These are phyloP conservation scores for Drosophila helvetica DNA, from an alignment of 2,888 invertebrate genomes.

Conservation along the genomic window DNA sequence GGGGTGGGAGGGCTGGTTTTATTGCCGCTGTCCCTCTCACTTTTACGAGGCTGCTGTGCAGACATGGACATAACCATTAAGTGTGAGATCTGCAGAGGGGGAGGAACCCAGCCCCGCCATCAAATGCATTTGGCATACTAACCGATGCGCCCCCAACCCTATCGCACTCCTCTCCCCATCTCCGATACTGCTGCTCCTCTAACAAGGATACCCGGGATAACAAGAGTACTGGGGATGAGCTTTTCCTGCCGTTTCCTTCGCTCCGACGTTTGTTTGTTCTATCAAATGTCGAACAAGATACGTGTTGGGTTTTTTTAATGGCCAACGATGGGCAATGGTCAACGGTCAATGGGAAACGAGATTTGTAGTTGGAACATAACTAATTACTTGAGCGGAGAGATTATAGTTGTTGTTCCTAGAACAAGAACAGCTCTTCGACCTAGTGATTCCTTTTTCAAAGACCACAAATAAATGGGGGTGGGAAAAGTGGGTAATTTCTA, in stretches of 20 bases:
- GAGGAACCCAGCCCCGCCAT: slow-evolving; percentile 11
- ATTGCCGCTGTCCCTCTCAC: slow-evolving; percentile 48
- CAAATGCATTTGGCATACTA: slow-evolving; percentile 65
- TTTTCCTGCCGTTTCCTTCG: slow-evolving; percentile 20
- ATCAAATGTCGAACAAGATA: slow-evolving; percentile 50
- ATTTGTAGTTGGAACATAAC: slow-evolving; percentile 37
- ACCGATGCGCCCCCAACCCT: slow-evolving; percentile 41
- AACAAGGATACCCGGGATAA: slow-evolving; percentile 56
- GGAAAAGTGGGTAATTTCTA: not conserved
- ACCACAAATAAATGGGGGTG: not conserved
- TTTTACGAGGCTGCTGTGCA: slow-evolving; percentile 56
- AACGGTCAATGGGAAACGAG: not conserved
- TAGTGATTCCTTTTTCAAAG: not conserved
- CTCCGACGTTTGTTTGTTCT: slow-evolving; percentile 42
- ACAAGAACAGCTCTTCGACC: not conserved
- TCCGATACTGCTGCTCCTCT: slow-evolving; percentile 43
- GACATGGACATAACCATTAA: slow-evolving; percentile 53
- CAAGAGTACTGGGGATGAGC: slow-evolving; percentile 20
- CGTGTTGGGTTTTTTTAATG: slow-evolving; percentile 71
- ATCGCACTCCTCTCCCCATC: not conserved
- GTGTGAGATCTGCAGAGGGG: slow-evolving; percentile 34
- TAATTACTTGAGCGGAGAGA: slow-evolving; percentile 33
- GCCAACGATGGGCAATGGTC: slow-evolving; percentile 27
- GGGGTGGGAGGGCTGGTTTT: slow-evolving; percentile 44
- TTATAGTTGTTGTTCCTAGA: slow-evolving; percentile 7